Evolutionary conservation across 2,888 invertebrate species (phyloP).

Genomic region (Acrobeloides nanus): DNA sequence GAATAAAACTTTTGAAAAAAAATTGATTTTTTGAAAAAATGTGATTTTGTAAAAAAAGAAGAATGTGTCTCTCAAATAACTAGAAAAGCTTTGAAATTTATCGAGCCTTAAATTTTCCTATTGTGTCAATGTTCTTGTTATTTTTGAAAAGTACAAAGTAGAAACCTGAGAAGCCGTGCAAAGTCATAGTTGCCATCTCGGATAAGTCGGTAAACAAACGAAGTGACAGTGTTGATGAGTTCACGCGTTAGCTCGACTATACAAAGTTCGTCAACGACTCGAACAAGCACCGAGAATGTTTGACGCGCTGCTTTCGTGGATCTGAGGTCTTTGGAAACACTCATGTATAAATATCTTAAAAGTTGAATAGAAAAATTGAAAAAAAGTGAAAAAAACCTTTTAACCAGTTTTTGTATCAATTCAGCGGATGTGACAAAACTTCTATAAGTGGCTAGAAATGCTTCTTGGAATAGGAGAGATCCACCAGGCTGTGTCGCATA

Average conservation of each 20-base stretch:
- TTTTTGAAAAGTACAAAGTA: slow-evolving; percentile 55
- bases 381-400: slow-evolving; percentile 22
- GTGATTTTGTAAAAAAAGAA: slow-evolving; percentile 3
- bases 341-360: slow-evolving; percentile 43
- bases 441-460: slow-evolving; percentile 86
- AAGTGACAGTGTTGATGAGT: slow-evolving; percentile 63
- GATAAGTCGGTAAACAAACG: slow-evolving; percentile 85
- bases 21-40: slow-evolving; percentile 7
- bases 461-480: slow-evolving; percentile 82
- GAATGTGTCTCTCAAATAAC: too few species aligned
- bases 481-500: slow-evolving; percentile 77
- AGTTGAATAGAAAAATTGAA: not conserved
- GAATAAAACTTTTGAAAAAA: slow-evolving; percentile 4
- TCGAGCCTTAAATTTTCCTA: slow-evolving; percentile 1
- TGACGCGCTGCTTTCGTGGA: slow-evolving; percentile 71
- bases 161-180: slow-evolving; percentile 60
- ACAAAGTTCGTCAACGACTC: slow-evolving; percentile 81
- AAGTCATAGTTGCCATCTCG: slow-evolving; percentile 82
- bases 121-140: slow-evolving; percentile 1
- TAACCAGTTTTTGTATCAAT: slow-evolving; percentile 44
- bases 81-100: not conserved
- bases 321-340: slow-evolving; percentile 37
- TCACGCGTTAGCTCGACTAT: slow-evolving; percentile 31
- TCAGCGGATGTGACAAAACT: slow-evolving; percentile 42
- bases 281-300: slow-evolving; percentile 81